These are phyloP conservation scores for Mantis religiosa DNA, from an alignment of 2,888 invertebrate species.

Conservation along the genomic window DNA sequence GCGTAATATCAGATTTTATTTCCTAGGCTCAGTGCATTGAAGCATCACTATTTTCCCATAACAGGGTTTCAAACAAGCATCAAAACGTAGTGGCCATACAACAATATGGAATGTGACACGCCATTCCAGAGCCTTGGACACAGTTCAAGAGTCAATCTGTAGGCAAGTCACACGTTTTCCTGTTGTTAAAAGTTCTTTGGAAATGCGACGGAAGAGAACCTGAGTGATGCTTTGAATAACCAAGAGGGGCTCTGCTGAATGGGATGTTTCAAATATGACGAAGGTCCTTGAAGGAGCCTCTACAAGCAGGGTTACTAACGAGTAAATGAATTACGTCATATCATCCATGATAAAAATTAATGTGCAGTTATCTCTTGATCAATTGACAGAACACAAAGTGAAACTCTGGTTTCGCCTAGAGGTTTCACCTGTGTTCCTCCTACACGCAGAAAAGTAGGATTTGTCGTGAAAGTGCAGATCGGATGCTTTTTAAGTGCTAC, in stretches of 20 bases:
- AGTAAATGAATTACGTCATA: neutral
- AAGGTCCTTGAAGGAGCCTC: neutral
- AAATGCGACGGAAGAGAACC: neutral
- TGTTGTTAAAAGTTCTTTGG: neutral
- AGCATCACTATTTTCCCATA: neutral
- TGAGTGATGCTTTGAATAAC: neutral
- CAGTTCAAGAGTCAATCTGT: neutral
- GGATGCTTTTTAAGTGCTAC: neutral
- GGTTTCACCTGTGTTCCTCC: neutral
- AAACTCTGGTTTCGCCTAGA: neutral
- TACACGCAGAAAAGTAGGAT: neutral
- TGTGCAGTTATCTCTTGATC: too few species aligned
- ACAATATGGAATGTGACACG: neutral
- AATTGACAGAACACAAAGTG: neutral
- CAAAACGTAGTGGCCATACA: neutral
- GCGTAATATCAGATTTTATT: too few species aligned
- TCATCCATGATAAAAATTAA: neutral
- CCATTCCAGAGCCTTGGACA: neutral
- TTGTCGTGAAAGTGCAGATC: neutral
- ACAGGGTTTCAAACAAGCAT: neutral
- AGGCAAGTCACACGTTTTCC: neutral
- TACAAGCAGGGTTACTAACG: neutral
- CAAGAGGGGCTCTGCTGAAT: neutral
- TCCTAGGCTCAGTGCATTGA: too few species aligned
- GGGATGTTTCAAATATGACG: neutral